phyloP scores from a whole-genome alignment of 2,888 invertebrate species.

The Agrochola macilenta region DNA sequence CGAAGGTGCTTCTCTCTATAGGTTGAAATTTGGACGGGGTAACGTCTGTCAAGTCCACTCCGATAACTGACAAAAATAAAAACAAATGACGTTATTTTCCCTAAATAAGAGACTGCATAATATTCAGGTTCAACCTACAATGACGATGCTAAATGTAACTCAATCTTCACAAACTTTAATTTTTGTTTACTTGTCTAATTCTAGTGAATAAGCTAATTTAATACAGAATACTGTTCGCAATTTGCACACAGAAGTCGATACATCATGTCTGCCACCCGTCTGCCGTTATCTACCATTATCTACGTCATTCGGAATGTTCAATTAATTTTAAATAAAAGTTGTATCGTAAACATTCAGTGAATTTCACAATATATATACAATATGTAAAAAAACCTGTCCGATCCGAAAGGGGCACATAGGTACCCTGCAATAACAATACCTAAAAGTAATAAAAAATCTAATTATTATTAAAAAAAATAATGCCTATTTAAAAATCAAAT shows the following conservation, averaged over 20 bases:
- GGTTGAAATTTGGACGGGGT: no score
- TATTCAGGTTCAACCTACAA: neutral
- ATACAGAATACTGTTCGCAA: neutral
- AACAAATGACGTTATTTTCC: no score
- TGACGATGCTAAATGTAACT: neutral
- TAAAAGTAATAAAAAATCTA: no score
- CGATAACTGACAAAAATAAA: no score
- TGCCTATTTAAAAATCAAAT: no score
- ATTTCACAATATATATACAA: neutral
- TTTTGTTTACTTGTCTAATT: neutral
- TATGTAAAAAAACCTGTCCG: neutral
- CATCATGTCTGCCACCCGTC: neutral
- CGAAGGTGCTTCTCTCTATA: no score
- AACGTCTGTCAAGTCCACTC: no score
- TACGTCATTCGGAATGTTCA: conserved; percentile 2
- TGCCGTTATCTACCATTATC: conserved; percentile 6
- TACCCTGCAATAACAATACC: no score
- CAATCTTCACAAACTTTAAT: neutral
- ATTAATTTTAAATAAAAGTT: conserved; percentile 4
- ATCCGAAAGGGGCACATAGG: no score
- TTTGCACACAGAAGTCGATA: neutral
- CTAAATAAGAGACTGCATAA: no score
- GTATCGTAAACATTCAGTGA: neutral
- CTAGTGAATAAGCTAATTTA: neutral
- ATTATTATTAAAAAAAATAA: no score